Evolutionary conservation across 1,140 invertebrate species (phyloP), one percentile per base, ranked within the genome.

Genomic region (Bombus pyrosoma): DNA sequence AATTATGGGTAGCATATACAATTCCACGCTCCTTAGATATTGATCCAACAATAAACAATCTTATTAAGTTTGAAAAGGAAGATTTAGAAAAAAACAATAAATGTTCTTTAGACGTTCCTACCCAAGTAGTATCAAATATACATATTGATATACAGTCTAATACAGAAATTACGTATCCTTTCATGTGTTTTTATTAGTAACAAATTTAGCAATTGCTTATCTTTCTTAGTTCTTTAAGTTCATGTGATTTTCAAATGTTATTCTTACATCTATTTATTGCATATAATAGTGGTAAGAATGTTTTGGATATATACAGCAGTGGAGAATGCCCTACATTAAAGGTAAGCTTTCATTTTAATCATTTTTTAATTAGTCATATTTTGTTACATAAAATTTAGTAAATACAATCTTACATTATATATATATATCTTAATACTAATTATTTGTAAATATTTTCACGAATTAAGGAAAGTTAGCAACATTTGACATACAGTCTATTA

Each of bases 1-100:
- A 95, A 84, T 91, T 91, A 66, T 95, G 95, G 95, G 81, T 95
- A 59, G 94, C 93, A 28, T 95, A 92, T 81, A 92, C 92, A 53
- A 73, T 93, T 28, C 89, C 91, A 32, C 82, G 92, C 32, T 86
- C 91, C 47, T 77, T 89, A 25, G 91, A 92, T 72, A 88, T 93
- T 66, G 87, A 93, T 72, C 93, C 92, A 10, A 93, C 94, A 39
- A 4, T 95, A n/a, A 72, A 93, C 69, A 75, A 81, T 62, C 89
- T 95, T n/a, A 78, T 85, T 34, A 83, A 94, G 75, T 88, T 95
- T 88, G 91, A 94, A 76, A 68, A 87, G 9, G 71, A 83, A 68
- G 80, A 91, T 64, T 89, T 93, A 15, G 83, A 90, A 41, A 90
- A 87, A 64, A 68, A 47, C 47, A 57, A 81, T 3, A 64, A 77